phyloP scores from a whole-genome alignment of 1,140 invertebrate genomes.

The Heliconius hewitsoni region DNA sequence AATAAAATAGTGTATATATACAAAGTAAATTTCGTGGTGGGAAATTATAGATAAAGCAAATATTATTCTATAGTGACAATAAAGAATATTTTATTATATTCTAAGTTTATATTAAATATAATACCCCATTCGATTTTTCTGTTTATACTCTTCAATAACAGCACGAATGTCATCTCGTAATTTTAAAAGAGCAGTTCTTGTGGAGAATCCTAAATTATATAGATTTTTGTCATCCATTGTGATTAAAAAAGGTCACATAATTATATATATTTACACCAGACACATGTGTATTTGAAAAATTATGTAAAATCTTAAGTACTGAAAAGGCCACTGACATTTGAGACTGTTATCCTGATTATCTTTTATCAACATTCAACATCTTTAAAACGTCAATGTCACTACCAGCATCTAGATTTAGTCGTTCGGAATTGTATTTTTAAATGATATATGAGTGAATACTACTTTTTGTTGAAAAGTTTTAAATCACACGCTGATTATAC shows the following conservation, averaged over 20 bases:
- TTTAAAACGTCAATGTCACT: neutral
- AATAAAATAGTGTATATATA: neutral
- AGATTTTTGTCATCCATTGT: slow-evolving; percentile 42
- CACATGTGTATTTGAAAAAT: slow-evolving; percentile 6
- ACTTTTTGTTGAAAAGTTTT: too few relatives aligned
- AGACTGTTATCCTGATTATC: neutral
- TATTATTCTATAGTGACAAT: neutral
- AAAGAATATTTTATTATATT: neutral
- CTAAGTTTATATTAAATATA: slow-evolving; percentile 13
- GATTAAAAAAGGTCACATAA: slow-evolving; percentile 29
- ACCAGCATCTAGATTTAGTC: neutral
- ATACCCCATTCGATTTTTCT: slow-evolving; percentile 67
- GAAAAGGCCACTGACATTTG: neutral
- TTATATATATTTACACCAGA: slow-evolving; percentile 17
- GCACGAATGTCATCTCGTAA: slow-evolving; percentile 64
- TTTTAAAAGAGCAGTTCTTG: slow-evolving; percentile 65
- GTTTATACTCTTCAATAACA: slow-evolving; percentile 66
- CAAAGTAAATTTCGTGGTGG: neutral
- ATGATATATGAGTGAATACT: too few relatives aligned
- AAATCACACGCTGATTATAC: neutral
- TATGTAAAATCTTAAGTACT: slow-evolving; percentile 11
- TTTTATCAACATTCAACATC: neutral
- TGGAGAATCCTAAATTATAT: slow-evolving; percentile 62
- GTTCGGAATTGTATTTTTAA: too few relatives aligned
- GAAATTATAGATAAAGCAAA: neutral